Base-by-base conservation (phyloP, 2,797 vertebrate species). In the Chrosomus eos region DNA sequence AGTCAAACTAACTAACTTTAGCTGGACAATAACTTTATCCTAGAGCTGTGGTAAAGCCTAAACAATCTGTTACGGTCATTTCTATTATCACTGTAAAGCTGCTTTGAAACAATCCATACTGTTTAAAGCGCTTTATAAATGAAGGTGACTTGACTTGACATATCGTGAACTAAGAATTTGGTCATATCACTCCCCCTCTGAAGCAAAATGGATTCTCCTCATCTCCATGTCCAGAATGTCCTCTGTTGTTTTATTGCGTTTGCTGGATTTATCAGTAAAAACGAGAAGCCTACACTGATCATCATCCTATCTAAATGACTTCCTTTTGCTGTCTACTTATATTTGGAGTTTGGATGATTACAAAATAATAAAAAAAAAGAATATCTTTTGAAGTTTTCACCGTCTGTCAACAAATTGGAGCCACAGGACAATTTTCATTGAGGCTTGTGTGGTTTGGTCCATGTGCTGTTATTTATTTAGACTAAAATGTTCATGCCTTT, bases 281-380 rank as follows among this genome's bases (percentile, higher is more conserved):
- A 73, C 8, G 36, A 81, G 26, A 38, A 38, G 38, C 38, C 38
- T 38, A 36, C 51, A 55, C 62, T 64, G 81, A n/a, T 68, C 81
- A 82, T 80, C 21, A 45, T 85, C 67, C 78, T 66, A 40, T 79
- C 89, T 43, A 75, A 53, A 88, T 72, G 19, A 80, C 83, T 84
- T 83, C 58, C 73, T 80, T 74, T 81, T 78, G 70, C 76, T 83
- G 82, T 86, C 58, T 40, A 82, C 82, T 87, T 86, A 74, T 82
- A 67, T 64, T 82, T 76, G 73, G 60, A 85, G 58, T 85, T 85
- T 80, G 79, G 64, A 91, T 93, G 93, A 94, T 94, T 94, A 93
- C 92, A 91, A 93, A 94, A 95, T 96, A 92, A 95, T 94, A 92
- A 93, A 91, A 95, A 94, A 95, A 95, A 93, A 91, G 90, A 94